phyloP scores from a whole-genome alignment of 2,797 vertebrate species.

The Crocodylus rhombifer region DNA sequence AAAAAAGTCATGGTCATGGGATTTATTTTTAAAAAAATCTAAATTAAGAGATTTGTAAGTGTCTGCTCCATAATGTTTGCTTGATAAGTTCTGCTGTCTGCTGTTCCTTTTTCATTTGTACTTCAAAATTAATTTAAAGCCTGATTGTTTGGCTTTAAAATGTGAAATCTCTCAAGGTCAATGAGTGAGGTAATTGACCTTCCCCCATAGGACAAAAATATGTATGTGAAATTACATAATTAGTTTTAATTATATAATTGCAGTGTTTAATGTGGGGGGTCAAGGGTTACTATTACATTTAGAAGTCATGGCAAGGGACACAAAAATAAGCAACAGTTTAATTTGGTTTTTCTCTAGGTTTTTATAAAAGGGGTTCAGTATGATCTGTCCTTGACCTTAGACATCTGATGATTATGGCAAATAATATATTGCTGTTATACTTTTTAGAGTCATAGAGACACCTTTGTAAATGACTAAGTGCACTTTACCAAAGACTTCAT shows the following conservation, averaged over 20 bases:
- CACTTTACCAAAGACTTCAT: constrained; percentile 86
- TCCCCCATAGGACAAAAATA: constrained; percentile 84
- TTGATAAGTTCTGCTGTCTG: constrained; percentile 23
- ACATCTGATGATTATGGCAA: constrained; percentile 81
- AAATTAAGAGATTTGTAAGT: constrained; percentile 5
- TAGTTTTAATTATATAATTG: constrained; percentile 98
- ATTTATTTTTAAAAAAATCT: constrained; percentile 22
- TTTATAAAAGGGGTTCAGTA: constrained; percentile 70
- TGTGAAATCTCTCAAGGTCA: constrained; percentile 90
- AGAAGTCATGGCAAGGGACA: constrained; percentile 83
- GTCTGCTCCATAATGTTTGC: constrained; percentile 3
- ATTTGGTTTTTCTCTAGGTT: constrained; percentile 75
- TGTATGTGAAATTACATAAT: constrained; percentile 94
- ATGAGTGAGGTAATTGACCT: constrained; percentile 90
- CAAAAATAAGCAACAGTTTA: constrained; percentile 79
- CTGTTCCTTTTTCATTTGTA: constrained; percentile 57
- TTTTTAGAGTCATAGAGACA: constrained; percentile 80
- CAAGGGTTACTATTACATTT: constrained; percentile 92
- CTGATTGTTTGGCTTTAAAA: constrained; percentile 90
- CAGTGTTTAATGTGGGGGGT: constrained; percentile 90
- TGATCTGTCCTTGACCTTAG: constrained; percentile 86
- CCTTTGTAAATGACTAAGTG: constrained; percentile 83
- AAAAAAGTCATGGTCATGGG: background rate
- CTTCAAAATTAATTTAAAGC: constrained; percentile 86
- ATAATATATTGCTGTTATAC: constrained; percentile 71